Conservation (phyloP, 2,113 vertebrate species). For the Fulica atra region DNA sequence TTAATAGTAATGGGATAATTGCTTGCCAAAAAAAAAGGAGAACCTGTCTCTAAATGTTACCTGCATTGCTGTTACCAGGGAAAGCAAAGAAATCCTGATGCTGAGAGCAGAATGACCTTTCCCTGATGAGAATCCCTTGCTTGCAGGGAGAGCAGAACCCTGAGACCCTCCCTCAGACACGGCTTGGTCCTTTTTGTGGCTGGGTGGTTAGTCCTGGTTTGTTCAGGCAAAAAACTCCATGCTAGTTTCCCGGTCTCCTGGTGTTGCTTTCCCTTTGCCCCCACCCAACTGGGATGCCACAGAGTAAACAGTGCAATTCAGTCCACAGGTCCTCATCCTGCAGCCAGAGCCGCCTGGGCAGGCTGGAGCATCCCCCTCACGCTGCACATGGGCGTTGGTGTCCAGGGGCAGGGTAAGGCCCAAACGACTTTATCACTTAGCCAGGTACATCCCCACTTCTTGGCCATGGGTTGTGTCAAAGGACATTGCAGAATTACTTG, state of each 20-base stretch:
- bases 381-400: fast-evolving
- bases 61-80: neutral
- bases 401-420: neutral
- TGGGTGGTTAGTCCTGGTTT: neutral
- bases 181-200: neutral
- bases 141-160: neutral
- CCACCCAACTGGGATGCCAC: neutral
- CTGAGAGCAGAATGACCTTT: neutral
- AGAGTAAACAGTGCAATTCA: neutral
- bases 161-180: fast-evolving
- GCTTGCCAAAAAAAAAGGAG: neutral
- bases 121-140: neutral
- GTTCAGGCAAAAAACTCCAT: neutral
- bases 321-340: neutral
- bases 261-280: neutral
- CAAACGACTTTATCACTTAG: neutral
- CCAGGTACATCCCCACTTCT: neutral
- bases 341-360: neutral
- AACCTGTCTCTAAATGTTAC: neutral
- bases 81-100: neutral
- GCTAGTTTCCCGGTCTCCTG: neutral
- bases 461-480: neutral
- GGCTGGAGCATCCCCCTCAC: neutral
- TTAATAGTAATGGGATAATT: neutral
- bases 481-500: neutral